Evolutionary conservation across 2,888 invertebrate genomes (phyloP).

Genomic region (Campoplex nolae): DNA sequence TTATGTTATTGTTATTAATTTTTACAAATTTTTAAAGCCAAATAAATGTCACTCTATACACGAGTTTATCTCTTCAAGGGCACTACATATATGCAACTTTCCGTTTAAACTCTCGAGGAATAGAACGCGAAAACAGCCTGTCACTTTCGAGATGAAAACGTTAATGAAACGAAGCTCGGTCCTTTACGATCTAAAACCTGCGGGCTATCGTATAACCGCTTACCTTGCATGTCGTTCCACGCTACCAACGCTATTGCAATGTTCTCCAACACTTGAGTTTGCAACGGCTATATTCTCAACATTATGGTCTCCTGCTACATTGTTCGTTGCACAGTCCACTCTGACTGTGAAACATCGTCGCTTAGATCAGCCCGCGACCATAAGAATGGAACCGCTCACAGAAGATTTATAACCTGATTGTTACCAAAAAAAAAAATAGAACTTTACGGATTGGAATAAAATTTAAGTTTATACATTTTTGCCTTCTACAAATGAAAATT

Average conservation of each 20-base stretch:
- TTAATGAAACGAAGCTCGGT: constrained; percentile 13
- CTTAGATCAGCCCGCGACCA: background rate
- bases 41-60: background rate
- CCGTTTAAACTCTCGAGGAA: constrained; percentile 10
- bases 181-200: constrained; percentile 58
- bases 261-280: constrained; percentile 18
- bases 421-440: no score
- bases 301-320: background rate
- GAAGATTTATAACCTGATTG: background rate
- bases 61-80: background rate
- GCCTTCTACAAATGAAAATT: no score
- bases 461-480: no score
- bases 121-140: background rate
- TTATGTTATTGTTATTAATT: background rate
- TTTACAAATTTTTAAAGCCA: no score
- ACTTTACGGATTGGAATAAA: no score
- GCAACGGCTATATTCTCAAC: background rate
- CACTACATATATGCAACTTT: background rate
- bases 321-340: background rate
- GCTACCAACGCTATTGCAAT: constrained; percentile 54
- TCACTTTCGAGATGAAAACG: constrained; percentile 39
- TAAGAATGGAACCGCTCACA: background rate
- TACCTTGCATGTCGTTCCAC: background rate
- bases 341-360: background rate
- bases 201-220: constrained; percentile 39